A percentile compares a stretch with the other conserved stretches of the same genome.
Conservation (phyloP, 2,797 vertebrate genomes). For the Spatula clypeata region DNA sequence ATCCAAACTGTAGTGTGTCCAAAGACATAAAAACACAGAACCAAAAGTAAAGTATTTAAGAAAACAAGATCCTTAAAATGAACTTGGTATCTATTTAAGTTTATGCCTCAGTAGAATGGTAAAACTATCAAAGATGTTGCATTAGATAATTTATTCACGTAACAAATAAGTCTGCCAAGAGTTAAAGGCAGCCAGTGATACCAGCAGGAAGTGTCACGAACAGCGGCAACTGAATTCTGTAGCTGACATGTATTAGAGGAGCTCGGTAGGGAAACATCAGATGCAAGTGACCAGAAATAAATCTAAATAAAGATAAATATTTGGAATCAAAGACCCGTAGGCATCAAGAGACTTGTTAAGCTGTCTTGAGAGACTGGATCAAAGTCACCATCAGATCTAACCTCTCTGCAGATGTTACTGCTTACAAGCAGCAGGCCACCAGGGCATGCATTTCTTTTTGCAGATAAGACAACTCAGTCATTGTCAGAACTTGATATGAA, state of each 20-base stretch:
- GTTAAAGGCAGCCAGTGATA: not conserved
- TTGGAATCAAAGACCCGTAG: not conserved
- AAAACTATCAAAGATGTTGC: not conserved
- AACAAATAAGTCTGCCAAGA: not conserved
- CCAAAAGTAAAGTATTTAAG: not conserved
- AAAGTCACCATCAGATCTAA: constrained; percentile 10
- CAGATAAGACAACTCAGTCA: not conserved
- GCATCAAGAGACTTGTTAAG: not conserved
- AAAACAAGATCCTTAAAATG: constrained; percentile 16
- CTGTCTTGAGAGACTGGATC: not conserved
- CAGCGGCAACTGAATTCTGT: not conserved
- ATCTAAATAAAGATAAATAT: not conserved
- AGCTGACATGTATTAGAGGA: not conserved
- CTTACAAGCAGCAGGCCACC: not conserved
- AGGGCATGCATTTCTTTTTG: not conserved
- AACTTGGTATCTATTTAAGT: not conserved
- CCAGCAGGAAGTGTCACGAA: not conserved
- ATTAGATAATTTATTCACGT: not conserved
- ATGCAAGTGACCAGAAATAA: constrained; percentile 19
- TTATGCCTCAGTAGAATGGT: not conserved
- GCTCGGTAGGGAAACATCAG: not conserved
- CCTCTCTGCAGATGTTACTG: not conserved
- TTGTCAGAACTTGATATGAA: not conserved
- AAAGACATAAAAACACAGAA: not conserved
- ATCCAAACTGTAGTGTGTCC: not conserved